These are phyloP conservation scores for Tiliqua scincoides DNA, from an alignment of 2,113 vertebrate genomes.

Conservation along the genomic window DNA sequence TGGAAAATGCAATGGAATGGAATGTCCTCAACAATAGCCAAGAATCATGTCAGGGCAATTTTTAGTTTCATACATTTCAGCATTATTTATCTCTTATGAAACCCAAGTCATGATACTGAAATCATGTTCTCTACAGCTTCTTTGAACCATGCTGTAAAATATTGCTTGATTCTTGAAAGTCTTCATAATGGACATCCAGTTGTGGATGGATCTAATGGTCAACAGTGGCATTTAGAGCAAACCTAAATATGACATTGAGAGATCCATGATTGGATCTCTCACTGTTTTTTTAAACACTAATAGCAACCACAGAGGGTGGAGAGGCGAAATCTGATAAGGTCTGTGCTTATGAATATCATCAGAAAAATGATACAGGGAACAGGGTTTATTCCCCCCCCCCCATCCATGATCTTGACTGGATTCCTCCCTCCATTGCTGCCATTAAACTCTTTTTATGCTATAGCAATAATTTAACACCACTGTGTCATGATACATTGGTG, in stretches of 20 bases:
- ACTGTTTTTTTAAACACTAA: neutral
- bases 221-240: neutral
- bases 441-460: neutral
- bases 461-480: too few relatives aligned
- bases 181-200: neutral
- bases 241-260: neutral
- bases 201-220: neutral
- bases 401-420: too few relatives aligned
- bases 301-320: neutral
- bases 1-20: neutral
- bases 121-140: too few relatives aligned
- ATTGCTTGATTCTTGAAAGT: neutral
- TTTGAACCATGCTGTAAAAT: neutral
- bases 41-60: neutral
- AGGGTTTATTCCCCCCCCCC: too few relatives aligned
- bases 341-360: too few relatives aligned
- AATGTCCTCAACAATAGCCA: neutral
- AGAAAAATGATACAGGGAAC: too few relatives aligned
- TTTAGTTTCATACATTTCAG: neutral
- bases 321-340: neutral
- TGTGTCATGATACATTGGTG: too few relatives aligned
- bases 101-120: neutral
- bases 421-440: neutral
- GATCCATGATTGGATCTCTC: neutral
- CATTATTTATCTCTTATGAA: neutral